Conservation (phyloP, 2,113 vertebrate genomes). For the Barnardius zonarius region DNA sequence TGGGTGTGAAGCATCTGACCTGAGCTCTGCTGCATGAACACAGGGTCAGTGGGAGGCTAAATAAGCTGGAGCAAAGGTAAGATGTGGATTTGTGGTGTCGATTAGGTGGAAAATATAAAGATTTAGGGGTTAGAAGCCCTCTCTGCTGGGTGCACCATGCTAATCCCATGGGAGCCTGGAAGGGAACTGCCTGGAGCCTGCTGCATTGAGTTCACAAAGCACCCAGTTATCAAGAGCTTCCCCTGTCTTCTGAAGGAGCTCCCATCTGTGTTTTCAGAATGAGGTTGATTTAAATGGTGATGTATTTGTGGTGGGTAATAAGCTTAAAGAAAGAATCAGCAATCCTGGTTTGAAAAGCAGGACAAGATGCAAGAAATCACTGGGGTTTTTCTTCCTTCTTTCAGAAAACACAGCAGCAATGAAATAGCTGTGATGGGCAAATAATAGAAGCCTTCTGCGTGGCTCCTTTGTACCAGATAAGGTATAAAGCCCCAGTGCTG, state of each 20-base stretch:
- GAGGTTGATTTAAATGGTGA: not conserved
- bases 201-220: not conserved
- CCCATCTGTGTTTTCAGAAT: not conserved
- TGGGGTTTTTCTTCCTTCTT: not conserved
- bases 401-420: not conserved
- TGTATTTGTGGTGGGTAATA: not conserved
- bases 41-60: fast-evolving
- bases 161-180: not conserved
- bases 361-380: not conserved
- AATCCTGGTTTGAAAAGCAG: not conserved
- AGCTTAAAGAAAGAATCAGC: not conserved
- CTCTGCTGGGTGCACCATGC: fast-evolving
- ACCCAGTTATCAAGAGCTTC: not conserved
- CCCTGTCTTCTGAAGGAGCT: not conserved
- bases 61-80: not conserved
- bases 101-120: fast-evolving
- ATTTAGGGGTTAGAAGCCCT: not conserved
- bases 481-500: not conserved
- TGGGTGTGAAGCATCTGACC: not conserved
- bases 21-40: fast-evolving
- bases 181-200: not conserved
- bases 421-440: not conserved
- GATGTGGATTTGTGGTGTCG: too few species aligned
- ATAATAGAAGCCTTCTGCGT: not conserved
- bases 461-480: not conserved